phyloP scores from a whole-genome alignment of 2,797 vertebrate genomes.

The Eulemur mongoz region DNA sequence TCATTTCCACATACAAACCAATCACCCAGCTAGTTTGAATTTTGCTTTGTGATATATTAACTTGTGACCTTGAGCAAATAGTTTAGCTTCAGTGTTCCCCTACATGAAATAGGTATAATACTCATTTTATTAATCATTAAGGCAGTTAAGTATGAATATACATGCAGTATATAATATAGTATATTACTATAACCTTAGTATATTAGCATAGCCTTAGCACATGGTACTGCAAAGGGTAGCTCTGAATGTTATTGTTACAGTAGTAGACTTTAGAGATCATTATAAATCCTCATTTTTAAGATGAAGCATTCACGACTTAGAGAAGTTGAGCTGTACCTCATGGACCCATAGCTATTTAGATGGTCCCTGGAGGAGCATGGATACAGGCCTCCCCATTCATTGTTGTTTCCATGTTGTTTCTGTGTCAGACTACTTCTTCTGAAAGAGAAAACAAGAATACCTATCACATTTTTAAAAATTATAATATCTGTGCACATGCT shows the following conservation, averaged over 20 bases:
- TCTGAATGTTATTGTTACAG: not conserved
- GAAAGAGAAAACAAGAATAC: constrained; percentile 19
- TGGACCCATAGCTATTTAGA: not conserved
- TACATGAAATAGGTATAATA: not conserved
- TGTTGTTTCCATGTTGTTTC: constrained; percentile 38
- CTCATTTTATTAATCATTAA: not conserved
- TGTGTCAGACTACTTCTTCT: not conserved
- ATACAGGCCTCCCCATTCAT: not conserved
- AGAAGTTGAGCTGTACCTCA: not conserved
- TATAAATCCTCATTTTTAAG: constrained; percentile 35
- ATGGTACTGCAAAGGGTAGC: not conserved
- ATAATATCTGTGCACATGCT: not conserved
- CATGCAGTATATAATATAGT: not conserved
- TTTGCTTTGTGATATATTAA: constrained; percentile 25
- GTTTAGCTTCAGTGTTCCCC: not conserved
- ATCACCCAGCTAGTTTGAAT: constrained; percentile 5
- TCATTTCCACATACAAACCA: not conserved
- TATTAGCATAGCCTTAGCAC: not conserved
- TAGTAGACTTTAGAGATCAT: not conserved
- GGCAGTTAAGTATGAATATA: not conserved
- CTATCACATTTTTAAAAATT: constrained; percentile 32
- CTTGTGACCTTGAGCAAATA: constrained; percentile 23
- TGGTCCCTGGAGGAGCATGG: not conserved
- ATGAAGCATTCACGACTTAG: not conserved
- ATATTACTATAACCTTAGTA: not conserved